Conservation (phyloP, 2,888 invertebrate species). For the Clunio marinus region DNA sequence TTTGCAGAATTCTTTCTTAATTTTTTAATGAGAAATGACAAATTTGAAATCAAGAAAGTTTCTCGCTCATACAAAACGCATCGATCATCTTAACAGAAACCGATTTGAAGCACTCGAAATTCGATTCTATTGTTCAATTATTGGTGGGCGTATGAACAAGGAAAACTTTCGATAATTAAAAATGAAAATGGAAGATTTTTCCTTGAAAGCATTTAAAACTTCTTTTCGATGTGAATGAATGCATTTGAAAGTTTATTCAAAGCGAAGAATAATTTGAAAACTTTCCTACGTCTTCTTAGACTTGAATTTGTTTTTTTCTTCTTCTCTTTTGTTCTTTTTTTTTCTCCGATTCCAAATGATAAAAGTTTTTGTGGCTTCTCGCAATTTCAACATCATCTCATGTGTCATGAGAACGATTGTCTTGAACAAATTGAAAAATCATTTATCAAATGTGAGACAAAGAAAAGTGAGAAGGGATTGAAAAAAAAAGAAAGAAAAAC, state of each 20-base stretch:
- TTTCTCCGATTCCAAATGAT: background rate
- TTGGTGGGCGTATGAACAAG: background rate
- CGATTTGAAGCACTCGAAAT: slow-evolving; percentile 2
- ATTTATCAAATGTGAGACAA: slow-evolving; percentile 7
- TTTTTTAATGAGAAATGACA: too few species aligned
- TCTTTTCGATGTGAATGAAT: too few species aligned
- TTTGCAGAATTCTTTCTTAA: too few species aligned
- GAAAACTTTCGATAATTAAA: background rate
- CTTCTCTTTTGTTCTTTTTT: background rate
- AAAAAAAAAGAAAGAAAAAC: too few species aligned
- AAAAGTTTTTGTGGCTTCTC: background rate
- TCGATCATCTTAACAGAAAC: too few species aligned
- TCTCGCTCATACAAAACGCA: background rate
- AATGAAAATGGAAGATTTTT: background rate
- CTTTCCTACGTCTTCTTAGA: background rate
- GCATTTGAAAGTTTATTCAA: too few species aligned
- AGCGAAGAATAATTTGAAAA: too few species aligned
- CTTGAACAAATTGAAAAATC: slow-evolving; percentile 11
- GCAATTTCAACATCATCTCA: background rate
- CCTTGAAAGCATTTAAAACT: background rate
- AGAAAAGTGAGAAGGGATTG: background rate
- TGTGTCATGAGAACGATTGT: slow-evolving; percentile 12
- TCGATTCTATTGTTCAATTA: too few species aligned
- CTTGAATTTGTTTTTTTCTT: background rate
- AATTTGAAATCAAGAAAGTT: too few species aligned